These are phyloP conservation scores for Sardinella longiceps DNA, from an alignment of 2,797 vertebrate genomes.

Conservation along the genomic window DNA sequence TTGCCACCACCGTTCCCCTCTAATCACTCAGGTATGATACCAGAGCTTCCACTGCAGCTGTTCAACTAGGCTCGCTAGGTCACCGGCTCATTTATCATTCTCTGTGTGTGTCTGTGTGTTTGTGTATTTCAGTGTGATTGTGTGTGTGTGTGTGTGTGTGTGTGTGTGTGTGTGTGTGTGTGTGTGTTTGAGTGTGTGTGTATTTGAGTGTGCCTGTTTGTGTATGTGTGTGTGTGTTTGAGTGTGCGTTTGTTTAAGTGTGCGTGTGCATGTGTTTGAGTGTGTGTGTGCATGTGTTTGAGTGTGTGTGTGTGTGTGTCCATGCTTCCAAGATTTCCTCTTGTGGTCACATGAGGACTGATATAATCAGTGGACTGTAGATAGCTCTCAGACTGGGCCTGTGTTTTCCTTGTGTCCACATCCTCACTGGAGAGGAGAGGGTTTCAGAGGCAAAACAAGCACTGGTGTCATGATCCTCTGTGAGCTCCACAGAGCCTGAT, in stretches of 20 bases:
- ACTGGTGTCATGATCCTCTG: background rate
- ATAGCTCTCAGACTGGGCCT: background rate
- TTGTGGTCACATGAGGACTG: background rate
- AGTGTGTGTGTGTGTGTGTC: no score
- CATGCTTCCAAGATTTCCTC: background rate
- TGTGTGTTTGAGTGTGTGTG: no score
- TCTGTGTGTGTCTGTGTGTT: background rate
- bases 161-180: no score
- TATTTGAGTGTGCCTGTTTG: no score
- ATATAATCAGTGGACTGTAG: background rate
- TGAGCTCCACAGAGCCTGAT: background rate
- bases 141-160: background rate
- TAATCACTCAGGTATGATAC: slow-evolving; percentile 8
- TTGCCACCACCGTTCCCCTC: background rate
- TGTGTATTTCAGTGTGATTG: no score
- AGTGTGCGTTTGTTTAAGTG: no score
- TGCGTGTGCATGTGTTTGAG: no score
- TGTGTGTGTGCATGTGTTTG: no score
- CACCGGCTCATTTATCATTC: background rate
- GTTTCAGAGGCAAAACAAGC: background rate
- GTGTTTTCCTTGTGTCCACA: background rate
- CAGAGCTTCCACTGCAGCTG: background rate
- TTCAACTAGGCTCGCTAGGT: background rate
- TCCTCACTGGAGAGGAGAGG: background rate
- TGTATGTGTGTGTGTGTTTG: no score